A percentile compares a stretch with the other conserved stretches of the same genome.
Conservation (phyloP, 1,140 invertebrate genomes). For the Leptinotarsa lineolata region DNA sequence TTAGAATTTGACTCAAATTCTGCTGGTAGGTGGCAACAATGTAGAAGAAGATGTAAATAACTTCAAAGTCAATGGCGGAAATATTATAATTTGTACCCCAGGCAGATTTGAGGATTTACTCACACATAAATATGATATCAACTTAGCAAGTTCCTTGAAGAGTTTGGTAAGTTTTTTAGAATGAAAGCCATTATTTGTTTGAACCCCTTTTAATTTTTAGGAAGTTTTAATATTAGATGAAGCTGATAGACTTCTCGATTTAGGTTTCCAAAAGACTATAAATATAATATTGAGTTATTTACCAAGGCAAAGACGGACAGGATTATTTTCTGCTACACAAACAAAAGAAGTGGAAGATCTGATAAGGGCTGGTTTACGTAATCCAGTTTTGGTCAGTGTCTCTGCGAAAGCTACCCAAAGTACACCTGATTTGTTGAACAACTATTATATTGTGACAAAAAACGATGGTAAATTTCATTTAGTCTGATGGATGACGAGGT, state of each 20-base stretch:
- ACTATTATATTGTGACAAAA: constrained; percentile 83
- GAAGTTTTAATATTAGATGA: constrained; percentile 96
- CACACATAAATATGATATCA: constrained; percentile 65
- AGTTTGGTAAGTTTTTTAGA: constrained; percentile 64
- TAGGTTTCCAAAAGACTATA: constrained; percentile 88
- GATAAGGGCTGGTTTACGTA: constrained; percentile 90
- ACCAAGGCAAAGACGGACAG: constrained; percentile 92
- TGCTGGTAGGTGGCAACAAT: constrained; percentile 84
- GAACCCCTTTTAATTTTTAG: constrained; percentile 57
- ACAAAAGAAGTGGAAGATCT: constrained; percentile 92
- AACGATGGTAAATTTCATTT: constrained; percentile 65
- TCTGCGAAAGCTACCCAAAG: constrained; percentile 81
- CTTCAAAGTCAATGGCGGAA: constrained; percentile 72
- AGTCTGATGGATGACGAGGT: neutral
- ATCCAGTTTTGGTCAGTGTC: constrained; percentile 90
- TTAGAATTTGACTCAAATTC: constrained; percentile 59
- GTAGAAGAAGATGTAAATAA: constrained; percentile 72
- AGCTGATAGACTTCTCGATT: constrained; percentile 91
- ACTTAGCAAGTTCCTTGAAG: constrained; percentile 71
- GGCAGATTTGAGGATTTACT: constrained; percentile 90
- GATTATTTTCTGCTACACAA: constrained; percentile 98
- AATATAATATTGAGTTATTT: constrained; percentile 89
- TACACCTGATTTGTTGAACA: constrained; percentile 81
- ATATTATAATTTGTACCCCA: constrained; percentile 91
- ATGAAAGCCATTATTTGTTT: constrained; percentile 7